A percentile compares a stretch with the other conserved stretches of the same genome.
Evolutionary conservation across 2,797 vertebrate genomes (phyloP).

Genomic region (Alosa sapidissima): DNA sequence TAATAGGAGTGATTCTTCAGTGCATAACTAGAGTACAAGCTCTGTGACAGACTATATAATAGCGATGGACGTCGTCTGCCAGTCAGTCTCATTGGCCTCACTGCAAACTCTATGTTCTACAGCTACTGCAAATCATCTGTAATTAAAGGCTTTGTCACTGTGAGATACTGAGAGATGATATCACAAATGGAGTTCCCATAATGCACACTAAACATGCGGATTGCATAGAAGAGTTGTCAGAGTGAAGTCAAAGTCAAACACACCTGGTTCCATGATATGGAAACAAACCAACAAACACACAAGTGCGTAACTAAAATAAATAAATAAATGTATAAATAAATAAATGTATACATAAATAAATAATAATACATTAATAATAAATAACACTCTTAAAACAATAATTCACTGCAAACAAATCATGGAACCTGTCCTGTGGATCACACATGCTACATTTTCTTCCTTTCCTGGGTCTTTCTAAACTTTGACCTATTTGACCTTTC

Average conservation of each 20-base stretch:
- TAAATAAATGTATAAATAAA: constrained; percentile 17
- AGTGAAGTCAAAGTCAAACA: constrained; percentile 25
- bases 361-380: neutral
- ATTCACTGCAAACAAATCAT: constrained; percentile 53
- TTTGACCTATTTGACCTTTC: neutral
- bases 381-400: constrained; percentile 31
- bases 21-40: constrained; percentile 21
- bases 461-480: neutral
- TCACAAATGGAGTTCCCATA: constrained; percentile 56
- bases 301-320: constrained; percentile 38
- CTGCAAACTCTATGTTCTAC: constrained; percentile 12
- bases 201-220: constrained; percentile 68
- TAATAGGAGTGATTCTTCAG: neutral
- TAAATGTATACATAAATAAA: neutral
- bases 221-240: constrained; percentile 73
- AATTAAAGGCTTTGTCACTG: constrained; percentile 34
- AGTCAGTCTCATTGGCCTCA: constrained; percentile 13
- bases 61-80: constrained; percentile 2
- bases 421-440: constrained; percentile 19
- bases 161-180: constrained; percentile 34
- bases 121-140: constrained; percentile 21
- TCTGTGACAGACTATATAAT: neutral
- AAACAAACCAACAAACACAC: constrained; percentile 45
- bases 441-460: constrained; percentile 11
- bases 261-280: constrained; percentile 36